Evolutionary conservation across 2,113 vertebrate genomes (phyloP).

Genomic region (Onychorhynchus coronatus): DNA sequence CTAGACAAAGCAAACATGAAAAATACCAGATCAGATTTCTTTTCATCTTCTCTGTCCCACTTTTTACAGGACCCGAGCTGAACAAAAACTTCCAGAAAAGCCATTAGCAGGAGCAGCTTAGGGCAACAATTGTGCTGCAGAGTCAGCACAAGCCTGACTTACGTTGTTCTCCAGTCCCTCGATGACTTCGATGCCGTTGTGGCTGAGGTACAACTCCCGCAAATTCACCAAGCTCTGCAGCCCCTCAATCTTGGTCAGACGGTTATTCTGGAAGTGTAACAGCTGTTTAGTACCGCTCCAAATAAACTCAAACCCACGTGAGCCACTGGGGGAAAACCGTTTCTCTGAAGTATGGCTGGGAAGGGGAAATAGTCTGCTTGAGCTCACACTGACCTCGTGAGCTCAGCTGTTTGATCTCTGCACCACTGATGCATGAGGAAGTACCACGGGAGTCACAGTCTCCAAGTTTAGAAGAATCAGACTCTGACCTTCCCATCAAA

Average conservation of each 20-base stretch:
- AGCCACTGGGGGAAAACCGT: background rate
- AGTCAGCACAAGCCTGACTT: slow-evolving; percentile 45
- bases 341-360: background rate
- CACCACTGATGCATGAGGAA: background rate
- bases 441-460: background rate
- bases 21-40: background rate
- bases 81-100: background rate
- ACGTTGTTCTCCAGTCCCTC: slow-evolving; percentile 98
- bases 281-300: background rate
- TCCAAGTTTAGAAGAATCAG: background rate
- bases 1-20: slow-evolving; percentile 73
- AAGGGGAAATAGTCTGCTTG: background rate
- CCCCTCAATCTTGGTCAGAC: slow-evolving; percentile 96
- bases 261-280: slow-evolving; percentile 84
- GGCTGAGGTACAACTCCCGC: slow-evolving; percentile 93
- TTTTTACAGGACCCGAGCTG: background rate
- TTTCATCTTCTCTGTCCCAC: background rate
- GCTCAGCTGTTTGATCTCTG: background rate
- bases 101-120: background rate
- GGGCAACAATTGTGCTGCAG: background rate
- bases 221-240: slow-evolving; percentile 89
- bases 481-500: background rate
- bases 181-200: slow-evolving; percentile 96
- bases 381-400: accelerated
- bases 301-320: background rate